Evolutionary conservation across 92 coral and sea anemone genomes (phyloP), one percentile per base, ranked within the genome.

Genomic region (Umimayanthus kanabou): DNA sequence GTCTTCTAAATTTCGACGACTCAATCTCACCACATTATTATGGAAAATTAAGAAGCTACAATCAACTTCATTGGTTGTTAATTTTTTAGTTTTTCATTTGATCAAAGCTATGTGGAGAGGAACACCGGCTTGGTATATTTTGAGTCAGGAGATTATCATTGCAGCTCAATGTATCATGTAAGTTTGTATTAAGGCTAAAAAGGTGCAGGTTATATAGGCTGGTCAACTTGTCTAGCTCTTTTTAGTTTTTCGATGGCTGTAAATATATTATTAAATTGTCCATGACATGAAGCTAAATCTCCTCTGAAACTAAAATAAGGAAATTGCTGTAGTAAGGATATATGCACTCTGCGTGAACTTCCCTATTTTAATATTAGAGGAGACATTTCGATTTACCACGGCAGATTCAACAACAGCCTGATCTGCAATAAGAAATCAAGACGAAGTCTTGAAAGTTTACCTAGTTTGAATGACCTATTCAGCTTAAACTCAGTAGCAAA

Each of bases 221-320:
- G 39, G 77, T 39, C 89, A 77, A 66, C 89, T 87, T 58, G 77
- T 87, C 89, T 61, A 87, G 37, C n/a, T 77, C 39, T 55, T 43
- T 86, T 15, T 85, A 85, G 80, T 71, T 85, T 85, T 85, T 8
- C 65, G 58, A 45, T 53, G 79, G 69, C 26, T 71, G 66, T 42
- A 57, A 45, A 26, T 49, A 66, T 42, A 85, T 85, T 85, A 37
- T 85, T 85, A 85, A 45, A 85, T 87, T 79, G 79, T 8, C 85
- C 71, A 29, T 79, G 89, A 57, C 47, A 64, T 10, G 40, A 14
- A 61, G 77, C 18, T 79, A 79, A 64, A 87, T 87, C 79, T 87
- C 89, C 79, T 65, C 79, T 49, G 39, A 29, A 87, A 64, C 85
- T 67, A 87, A 87, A 87, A 6, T 87, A 78, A 43, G 89, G 89